Evolutionary conservation across 2,797 vertebrate genomes (phyloP).

Genomic region (Poecilia picta): DNA sequence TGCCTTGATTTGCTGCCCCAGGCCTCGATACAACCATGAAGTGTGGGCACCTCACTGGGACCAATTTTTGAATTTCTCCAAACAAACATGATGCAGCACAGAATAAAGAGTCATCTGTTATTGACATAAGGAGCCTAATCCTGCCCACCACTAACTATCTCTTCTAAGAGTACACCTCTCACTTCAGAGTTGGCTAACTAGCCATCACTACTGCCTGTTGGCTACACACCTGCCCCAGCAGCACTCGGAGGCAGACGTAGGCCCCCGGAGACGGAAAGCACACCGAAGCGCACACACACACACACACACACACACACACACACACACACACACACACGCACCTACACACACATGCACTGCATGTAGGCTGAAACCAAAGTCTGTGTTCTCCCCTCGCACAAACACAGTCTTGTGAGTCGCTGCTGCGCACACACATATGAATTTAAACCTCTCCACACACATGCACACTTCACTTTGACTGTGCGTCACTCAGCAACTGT

Average conservation of each 20-base stretch:
- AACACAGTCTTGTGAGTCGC: constrained; percentile 11
- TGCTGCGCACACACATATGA: constrained; percentile 16
- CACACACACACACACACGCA: no score
- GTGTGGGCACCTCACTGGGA: constrained; percentile 69
- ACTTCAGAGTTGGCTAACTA: constrained; percentile 75
- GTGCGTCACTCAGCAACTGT: constrained; percentile 62
- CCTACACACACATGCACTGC: constrained; percentile 21
- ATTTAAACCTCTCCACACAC: neutral
- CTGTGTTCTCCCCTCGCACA: constrained; percentile 19
- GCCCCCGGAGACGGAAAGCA: constrained; percentile 68
- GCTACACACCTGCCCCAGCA: constrained; percentile 82
- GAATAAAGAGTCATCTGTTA: constrained; percentile 65
- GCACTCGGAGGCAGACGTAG: constrained; percentile 74
- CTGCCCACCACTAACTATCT: constrained; percentile 68
- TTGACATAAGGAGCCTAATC: constrained; percentile 71
- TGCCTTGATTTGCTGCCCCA: constrained; percentile 48
- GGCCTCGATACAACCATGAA: constrained; percentile 56
- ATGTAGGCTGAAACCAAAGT: constrained; percentile 13
- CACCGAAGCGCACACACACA: neutral
- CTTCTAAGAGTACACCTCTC: constrained; percentile 71
- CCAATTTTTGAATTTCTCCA: constrained; percentile 72
- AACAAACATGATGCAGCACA: constrained; percentile 51
- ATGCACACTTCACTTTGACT: constrained; percentile 22
- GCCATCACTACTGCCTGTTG: constrained; percentile 76
- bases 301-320: no score